Conservation (phyloP, 2,797 vertebrate species). For the Pseudotriccus pelzelni region DNA sequence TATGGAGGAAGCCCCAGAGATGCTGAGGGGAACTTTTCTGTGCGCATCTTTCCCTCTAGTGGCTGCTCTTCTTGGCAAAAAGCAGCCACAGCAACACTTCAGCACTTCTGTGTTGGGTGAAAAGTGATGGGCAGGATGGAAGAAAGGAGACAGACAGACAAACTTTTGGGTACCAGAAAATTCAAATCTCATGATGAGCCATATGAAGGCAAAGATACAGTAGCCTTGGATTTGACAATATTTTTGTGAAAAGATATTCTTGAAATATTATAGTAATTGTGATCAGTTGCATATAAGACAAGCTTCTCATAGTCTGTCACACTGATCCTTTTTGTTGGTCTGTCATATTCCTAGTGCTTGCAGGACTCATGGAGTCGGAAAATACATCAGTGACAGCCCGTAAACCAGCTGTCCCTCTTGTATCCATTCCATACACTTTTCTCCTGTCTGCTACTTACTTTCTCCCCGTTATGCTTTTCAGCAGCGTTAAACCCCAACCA, state of each 20-base stretch:
- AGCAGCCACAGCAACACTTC: neutral
- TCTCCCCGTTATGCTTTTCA: neutral
- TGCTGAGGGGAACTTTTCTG: neutral
- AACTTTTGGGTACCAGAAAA: neutral
- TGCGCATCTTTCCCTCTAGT: conserved; percentile 35
- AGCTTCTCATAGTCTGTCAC: neutral
- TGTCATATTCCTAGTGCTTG: neutral
- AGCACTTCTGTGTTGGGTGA: neutral
- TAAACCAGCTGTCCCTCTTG: neutral
- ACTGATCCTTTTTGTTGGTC: neutral
- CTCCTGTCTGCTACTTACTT: neutral
- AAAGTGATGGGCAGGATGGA: neutral
- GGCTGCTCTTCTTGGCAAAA: neutral
- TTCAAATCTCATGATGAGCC: neutral
- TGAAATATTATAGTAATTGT: neutral
- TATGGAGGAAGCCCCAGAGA: neutral
- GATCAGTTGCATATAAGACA: neutral
- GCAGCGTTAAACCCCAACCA: neutral
- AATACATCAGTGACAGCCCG: neutral
- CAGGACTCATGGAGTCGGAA: neutral
- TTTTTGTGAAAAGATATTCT: neutral
- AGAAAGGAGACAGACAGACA: neutral
- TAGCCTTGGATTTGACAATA: neutral
- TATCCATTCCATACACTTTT: neutral
- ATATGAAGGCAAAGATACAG: neutral